Evolutionary conservation across 1,140 invertebrate species (phyloP).

Genomic region (Anoplophora glabripennis): DNA sequence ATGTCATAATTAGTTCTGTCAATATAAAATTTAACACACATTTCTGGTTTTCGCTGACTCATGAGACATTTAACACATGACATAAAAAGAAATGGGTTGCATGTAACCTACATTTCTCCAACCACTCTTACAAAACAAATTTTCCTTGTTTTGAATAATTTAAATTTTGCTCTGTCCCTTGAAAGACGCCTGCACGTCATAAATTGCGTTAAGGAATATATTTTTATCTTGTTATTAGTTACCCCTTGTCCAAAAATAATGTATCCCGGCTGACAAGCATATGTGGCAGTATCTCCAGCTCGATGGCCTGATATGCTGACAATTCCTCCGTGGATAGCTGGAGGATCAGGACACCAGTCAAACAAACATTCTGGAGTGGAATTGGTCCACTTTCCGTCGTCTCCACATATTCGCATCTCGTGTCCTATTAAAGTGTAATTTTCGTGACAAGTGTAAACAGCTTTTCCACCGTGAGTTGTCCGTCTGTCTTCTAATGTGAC

Average conservation of each 20-base stretch:
- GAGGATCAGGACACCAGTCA: slow-evolving; percentile 81
- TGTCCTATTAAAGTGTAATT: slow-evolving; percentile 83
- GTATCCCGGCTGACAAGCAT: slow-evolving; percentile 79
- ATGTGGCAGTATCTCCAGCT: slow-evolving; percentile 73
- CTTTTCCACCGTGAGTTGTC: slow-evolving; percentile 75
- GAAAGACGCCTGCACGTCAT: too few species aligned
- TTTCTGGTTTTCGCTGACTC: too few species aligned
- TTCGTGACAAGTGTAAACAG: slow-evolving; percentile 72
- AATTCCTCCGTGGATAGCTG: slow-evolving; percentile 68
- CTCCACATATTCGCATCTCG: slow-evolving; percentile 69
- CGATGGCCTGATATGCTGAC: slow-evolving; percentile 66
- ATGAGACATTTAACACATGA: too few species aligned
- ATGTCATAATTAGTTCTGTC: too few species aligned
- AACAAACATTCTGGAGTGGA: slow-evolving; percentile 77
- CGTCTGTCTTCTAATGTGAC: slow-evolving; percentile 64
- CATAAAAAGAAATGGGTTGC: too few species aligned
- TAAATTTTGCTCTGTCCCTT: too few species aligned
- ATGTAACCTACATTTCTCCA: too few species aligned
- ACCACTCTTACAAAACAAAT: too few species aligned
- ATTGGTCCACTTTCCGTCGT: slow-evolving; percentile 78
- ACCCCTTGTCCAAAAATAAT: slow-evolving; percentile 79
- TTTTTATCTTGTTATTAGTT: slow-evolving; percentile 39
- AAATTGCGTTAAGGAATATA: slow-evolving; percentile 8
- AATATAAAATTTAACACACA: too few species aligned
- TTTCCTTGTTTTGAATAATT: too few species aligned